Conservation (phyloP, 1,140 invertebrate genomes). For the Dendroctonus ponderosae region DNA sequence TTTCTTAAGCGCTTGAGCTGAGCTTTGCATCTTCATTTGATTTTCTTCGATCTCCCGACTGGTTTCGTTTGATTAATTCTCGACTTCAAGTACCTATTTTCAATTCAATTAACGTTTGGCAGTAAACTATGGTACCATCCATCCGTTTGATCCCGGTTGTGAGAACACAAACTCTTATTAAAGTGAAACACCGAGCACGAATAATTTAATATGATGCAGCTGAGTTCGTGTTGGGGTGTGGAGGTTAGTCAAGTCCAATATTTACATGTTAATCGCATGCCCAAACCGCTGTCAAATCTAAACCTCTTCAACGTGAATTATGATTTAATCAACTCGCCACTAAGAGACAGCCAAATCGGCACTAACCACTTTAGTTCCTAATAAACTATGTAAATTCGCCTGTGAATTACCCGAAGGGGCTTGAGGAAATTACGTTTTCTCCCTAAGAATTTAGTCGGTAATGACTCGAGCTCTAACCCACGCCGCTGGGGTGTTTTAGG, state of each 20-base stretch:
- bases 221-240: too few species aligned
- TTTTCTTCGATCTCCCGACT: too few species aligned
- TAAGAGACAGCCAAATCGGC: slow-evolving; percentile 24
- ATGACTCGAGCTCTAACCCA: too few species aligned
- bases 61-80: too few species aligned
- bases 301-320: slow-evolving; percentile 20
- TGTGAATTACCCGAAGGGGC: slow-evolving; percentile 27
- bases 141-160: not conserved
- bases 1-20: too few species aligned
- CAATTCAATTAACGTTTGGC: too few species aligned
- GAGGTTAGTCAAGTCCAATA: not conserved
- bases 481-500: too few species aligned
- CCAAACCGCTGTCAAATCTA: slow-evolving; percentile 14
- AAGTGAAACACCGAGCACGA: too few species aligned
- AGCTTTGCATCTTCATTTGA: too few species aligned
- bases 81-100: too few species aligned
- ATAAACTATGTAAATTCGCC: slow-evolving; percentile 33
- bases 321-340: slow-evolving; percentile 27
- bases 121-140: too few species aligned
- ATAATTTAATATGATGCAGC: too few species aligned
- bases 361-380: slow-evolving; percentile 25
- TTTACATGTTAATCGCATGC: slow-evolving; percentile 12
- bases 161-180: not conserved
- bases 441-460: slow-evolving; percentile 1
- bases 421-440: slow-evolving; percentile 28